phyloP scores from a whole-genome alignment of 2,113 vertebrate species.

The Scomber scombrus region DNA sequence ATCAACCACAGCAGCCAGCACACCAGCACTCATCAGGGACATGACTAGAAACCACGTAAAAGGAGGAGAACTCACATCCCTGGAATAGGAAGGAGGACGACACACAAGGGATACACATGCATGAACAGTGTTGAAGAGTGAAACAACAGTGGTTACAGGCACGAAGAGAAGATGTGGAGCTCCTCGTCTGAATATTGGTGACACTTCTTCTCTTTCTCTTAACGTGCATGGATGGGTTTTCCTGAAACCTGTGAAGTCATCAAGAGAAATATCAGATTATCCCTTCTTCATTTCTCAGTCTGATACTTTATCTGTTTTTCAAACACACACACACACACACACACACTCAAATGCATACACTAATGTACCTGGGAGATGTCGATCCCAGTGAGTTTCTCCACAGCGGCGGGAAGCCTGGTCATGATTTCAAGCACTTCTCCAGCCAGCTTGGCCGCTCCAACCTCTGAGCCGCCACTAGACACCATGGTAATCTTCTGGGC shows the following conservation, averaged over 20 bases:
- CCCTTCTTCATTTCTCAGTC: not conserved
- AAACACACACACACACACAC: not conserved
- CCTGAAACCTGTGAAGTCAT: conserved; percentile 57
- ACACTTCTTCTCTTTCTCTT: conserved; percentile 9
- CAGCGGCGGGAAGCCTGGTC: conserved; percentile 83
- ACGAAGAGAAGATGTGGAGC: conserved; percentile 28
- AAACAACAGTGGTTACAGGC: conserved; percentile 53
- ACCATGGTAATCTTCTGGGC: conserved; percentile 91
- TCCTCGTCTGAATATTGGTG: conserved; percentile 8
- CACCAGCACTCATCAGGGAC: conserved; percentile 5
- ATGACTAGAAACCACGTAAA: conserved; percentile 1
- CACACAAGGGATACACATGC: conserved; percentile 48
- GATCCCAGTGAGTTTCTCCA: conserved; percentile 92
- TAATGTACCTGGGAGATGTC: conserved; percentile 86
- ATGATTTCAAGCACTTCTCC: conserved; percentile 93
- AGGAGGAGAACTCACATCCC: not conserved
- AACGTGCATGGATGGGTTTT: conserved; percentile 53
- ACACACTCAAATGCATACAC: not conserved
- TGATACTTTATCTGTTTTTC: not conserved
- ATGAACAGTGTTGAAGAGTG: conserved; percentile 27
- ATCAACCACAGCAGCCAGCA: not conserved
- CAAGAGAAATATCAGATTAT: not conserved
- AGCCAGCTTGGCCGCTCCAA: conserved; percentile 90
- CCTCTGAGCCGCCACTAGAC: conserved; percentile 88
- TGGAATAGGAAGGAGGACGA: not conserved